Conservation (phyloP, 2,888 invertebrate genomes). For the Drosophila imparisetae region DNA sequence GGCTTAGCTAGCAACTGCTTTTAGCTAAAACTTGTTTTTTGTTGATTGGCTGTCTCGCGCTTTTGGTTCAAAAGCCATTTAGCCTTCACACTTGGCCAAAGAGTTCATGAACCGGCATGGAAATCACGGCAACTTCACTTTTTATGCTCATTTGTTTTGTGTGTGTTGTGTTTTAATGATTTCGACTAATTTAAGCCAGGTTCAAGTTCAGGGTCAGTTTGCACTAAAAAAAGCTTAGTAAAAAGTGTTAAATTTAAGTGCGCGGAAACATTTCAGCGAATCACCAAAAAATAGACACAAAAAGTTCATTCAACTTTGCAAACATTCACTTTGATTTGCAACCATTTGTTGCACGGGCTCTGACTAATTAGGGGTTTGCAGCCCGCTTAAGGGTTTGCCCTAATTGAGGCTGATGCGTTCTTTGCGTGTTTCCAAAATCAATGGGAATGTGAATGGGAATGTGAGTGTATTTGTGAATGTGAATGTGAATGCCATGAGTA, state of each 20-base stretch:
- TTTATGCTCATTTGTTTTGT: constrained; percentile 1
- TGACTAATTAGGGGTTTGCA: background rate
- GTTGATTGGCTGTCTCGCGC: constrained; percentile 1
- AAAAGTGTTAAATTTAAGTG: constrained; percentile 39
- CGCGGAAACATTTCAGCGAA: constrained; percentile 52
- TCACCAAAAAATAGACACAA: background rate
- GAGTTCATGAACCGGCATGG: constrained; percentile 67
- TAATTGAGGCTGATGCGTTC: constrained; percentile 37
- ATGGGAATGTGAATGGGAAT: background rate
- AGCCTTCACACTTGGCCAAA: constrained; percentile 74
- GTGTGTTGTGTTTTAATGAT: constrained; percentile 56
- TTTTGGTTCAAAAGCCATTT: constrained; percentile 48
- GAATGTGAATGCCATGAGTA: background rate
- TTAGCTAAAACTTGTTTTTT: constrained; percentile 46
- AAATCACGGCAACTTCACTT: constrained; percentile 40
- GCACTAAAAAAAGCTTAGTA: constrained; percentile 48
- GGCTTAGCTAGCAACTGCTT: constrained; percentile 14
- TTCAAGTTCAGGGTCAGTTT: constrained; percentile 73
- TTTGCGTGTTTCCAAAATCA: constrained; percentile 36
- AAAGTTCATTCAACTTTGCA: constrained; percentile 66
- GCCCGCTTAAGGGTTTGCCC: background rate
- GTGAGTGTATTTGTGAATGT: background rate
- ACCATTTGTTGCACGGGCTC: background rate
- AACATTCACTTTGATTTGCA: background rate
- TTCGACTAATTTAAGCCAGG: constrained; percentile 51